Base-by-base conservation (phyloP, 2,888 invertebrate genomes). In the Athrips mouffetella region DNA sequence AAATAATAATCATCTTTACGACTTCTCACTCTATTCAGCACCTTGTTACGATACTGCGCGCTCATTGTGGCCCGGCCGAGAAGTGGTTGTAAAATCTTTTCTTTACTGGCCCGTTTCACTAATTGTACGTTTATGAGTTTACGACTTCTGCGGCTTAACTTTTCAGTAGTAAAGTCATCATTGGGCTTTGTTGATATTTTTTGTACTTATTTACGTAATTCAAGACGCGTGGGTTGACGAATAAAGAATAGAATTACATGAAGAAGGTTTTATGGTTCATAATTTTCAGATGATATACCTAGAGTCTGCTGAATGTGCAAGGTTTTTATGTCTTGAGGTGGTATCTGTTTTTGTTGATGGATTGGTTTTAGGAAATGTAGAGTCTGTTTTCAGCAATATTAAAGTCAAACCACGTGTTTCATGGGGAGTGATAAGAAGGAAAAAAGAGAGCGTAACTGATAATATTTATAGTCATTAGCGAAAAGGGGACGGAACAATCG, bases 1-100 rank as follows among this genome's bases (percentile, higher is more conserved):
- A 89, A 88, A 89, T 89, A 89, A 89, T 89, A 88, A 89, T 89
- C 88, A 89, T 87, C 86, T 89, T 89, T 89, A 89, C 80, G 87
- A 88, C 87, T 89, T 89, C 89, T 89, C 89, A 89, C 89, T 89
- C 89, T 89, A 89, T 89, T 89, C 87, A 86, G 88, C 88, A 87
- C 87, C 87, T 89, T 88, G 87, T 88, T 87, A 88, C 86, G 86
- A 86, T 87, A 86, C 81, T 86, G 84, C 80, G 81, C 78, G 85
- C 84, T 87, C 86, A 87, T 88, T 88, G 88, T 88, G 76, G 78
- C 73, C 79, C 84, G 80, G 75, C 75, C 76, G 83, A 80, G 73
- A 76, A 85, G 83, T 76, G 85, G 84, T 86, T 86, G 87, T 88
- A 88, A 88, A 88, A 87, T 87, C 87, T 87, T 88, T 88, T 88